Conservation (phyloP, 2,888 invertebrate species). For the Dryobotodes eremita region DNA sequence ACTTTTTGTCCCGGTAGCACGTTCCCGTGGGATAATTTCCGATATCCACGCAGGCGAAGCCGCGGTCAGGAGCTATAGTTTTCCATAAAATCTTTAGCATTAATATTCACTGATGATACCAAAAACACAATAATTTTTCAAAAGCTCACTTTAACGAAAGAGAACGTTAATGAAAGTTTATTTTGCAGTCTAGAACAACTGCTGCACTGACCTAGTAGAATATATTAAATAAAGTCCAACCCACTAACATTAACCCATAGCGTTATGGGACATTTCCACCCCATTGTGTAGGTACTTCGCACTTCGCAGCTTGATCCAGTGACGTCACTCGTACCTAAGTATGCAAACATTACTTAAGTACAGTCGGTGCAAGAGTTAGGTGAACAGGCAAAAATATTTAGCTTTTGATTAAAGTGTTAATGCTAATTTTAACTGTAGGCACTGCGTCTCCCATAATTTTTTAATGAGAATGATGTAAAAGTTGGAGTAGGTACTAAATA, state of each 20-base stretch:
- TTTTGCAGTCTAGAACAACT: too few relatives aligned
- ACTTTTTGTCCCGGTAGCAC: too few relatives aligned
- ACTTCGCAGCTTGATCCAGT: constrained; percentile 22
- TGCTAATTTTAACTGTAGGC: not conserved
- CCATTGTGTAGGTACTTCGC: constrained; percentile 33
- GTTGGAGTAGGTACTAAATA: too few relatives aligned
- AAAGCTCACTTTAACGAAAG: not conserved
- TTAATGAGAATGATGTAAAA: too few relatives aligned
- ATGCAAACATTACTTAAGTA: constrained; percentile 11
- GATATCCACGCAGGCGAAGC: too few relatives aligned
- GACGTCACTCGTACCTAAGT: constrained; percentile 46
- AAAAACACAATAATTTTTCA: not conserved
- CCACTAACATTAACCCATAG: constrained; percentile 41
- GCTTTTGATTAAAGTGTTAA: not conserved
- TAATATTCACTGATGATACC: not conserved
- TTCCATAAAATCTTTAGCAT: not conserved
- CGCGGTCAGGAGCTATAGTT: too few relatives aligned
- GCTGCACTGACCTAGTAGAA: constrained; percentile 13
- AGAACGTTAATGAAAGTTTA: not conserved
- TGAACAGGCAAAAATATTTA: not conserved
- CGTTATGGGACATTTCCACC: constrained; percentile 37
- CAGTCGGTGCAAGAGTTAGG: not conserved
- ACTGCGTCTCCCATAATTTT: too few relatives aligned
- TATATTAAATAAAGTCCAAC: constrained; percentile 14
- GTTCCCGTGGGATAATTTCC: too few relatives aligned